These are phyloP conservation scores for Mola mola DNA, from an alignment of 2,113 vertebrate species.

Conservation along the genomic window DNA sequence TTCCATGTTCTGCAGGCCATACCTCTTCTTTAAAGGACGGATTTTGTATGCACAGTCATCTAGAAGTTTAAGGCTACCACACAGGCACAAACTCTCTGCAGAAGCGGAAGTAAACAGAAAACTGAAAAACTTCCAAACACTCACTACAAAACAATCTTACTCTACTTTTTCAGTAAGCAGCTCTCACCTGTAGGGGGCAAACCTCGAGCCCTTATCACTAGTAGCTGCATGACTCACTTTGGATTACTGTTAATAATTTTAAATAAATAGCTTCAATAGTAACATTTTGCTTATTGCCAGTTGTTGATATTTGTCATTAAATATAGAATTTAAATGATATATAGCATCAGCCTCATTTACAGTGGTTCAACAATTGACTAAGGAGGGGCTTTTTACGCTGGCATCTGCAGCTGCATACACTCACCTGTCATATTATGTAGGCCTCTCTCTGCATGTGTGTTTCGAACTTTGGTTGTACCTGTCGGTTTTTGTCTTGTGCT, in stretches of 20 bases:
- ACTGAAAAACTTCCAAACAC: no score
- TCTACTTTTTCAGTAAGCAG: no score
- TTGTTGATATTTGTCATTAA: neutral
- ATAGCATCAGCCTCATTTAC: no score
- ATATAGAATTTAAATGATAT: neutral
- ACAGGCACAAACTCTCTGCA: slow-evolving; percentile 49
- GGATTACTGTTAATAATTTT: no score
- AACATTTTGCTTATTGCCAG: no score
- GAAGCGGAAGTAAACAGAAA: slow-evolving; percentile 8
- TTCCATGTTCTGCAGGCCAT: slow-evolving; percentile 78
- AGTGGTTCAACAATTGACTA: no score
- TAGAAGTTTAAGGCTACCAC: slow-evolving; percentile 65
- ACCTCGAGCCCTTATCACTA: no score
- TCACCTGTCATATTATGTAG: slow-evolving; percentile 47
- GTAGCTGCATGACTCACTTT: no score
- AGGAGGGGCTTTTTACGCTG: neutral
- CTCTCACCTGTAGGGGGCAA: no score
- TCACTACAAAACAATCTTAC: no score
- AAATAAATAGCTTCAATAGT: no score
- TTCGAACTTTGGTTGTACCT: neutral
- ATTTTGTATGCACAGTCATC: slow-evolving; percentile 81
- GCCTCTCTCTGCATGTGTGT: neutral
- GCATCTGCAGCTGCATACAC: neutral
- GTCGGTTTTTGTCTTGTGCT: neutral
- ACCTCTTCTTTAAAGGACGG: slow-evolving; percentile 77